Percentiles rank a stretch among this genome's conserved stretches.
Evolutionary conservation across 2,797 vertebrate species (phyloP).

Genomic region (Gadopsis bispinosus): DNA sequence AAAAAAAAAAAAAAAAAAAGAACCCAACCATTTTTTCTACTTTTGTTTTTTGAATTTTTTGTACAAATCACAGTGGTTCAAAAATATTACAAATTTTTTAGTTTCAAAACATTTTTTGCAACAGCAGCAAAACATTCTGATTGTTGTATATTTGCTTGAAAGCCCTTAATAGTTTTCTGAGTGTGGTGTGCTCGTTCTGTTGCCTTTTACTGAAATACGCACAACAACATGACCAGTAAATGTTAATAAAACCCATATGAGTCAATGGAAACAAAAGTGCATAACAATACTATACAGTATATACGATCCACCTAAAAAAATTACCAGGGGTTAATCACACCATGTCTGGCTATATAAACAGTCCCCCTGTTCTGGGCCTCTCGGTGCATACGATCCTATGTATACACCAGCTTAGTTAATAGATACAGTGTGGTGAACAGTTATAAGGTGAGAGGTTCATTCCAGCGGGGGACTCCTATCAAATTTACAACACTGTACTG

Average conservation of each 20-base stretch:
- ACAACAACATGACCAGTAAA: slow-evolving; percentile 68
- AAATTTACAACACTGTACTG: slow-evolving; percentile 63
- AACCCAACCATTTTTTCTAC: slow-evolving; percentile 31
- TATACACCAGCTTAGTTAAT: slow-evolving; percentile 57
- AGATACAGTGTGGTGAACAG: slow-evolving; percentile 54
- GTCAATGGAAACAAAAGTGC: slow-evolving; percentile 76
- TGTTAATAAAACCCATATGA: slow-evolving; percentile 72
- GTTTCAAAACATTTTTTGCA: slow-evolving; percentile 82
- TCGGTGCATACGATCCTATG: slow-evolving; percentile 51
- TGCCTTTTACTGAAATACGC: slow-evolving; percentile 66
- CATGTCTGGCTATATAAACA: slow-evolving; percentile 56
- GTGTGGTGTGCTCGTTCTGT: slow-evolving; percentile 78
- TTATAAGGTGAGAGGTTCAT: slow-evolving; percentile 52
- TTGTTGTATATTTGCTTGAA: slow-evolving; percentile 79
- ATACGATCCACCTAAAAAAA: slow-evolving; percentile 69
- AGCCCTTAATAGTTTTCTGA: slow-evolving; percentile 85
- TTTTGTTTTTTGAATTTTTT: slow-evolving; percentile 75
- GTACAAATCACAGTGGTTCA: slow-evolving; percentile 89
- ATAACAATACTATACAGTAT: slow-evolving; percentile 75
- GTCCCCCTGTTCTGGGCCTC: slow-evolving; percentile 38
- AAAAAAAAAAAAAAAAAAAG: slow-evolving; percentile 60
- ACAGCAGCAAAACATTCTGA: slow-evolving; percentile 88
- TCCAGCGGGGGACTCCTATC: slow-evolving; percentile 40
- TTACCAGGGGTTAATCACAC: slow-evolving; percentile 65
- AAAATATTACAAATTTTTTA: slow-evolving; percentile 87